A percentile compares a stretch with the other conserved stretches of the same genome.
These are phyloP conservation scores for Cisticola juncidis DNA, from an alignment of 2,113 vertebrate genomes.

Conservation along the genomic window DNA sequence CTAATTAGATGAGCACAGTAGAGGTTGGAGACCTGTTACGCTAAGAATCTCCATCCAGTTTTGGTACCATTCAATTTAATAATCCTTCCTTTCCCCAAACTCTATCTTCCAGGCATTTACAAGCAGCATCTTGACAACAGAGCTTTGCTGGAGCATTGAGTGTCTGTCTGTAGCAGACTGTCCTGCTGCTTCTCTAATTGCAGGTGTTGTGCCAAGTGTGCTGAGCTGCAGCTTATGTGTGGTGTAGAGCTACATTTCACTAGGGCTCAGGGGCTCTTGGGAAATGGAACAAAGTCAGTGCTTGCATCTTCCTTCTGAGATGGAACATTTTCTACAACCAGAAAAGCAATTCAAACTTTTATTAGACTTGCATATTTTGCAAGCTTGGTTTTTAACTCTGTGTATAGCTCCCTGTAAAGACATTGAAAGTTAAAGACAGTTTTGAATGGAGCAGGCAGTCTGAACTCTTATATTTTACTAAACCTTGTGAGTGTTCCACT, in stretches of 20 bases:
- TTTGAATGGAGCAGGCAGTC: not conserved
- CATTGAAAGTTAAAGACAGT: not conserved
- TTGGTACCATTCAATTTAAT: not conserved
- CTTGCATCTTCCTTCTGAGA: not conserved
- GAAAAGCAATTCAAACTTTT: not conserved
- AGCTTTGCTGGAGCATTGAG: not conserved
- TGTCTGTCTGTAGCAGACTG: not conserved
- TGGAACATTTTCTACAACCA: not conserved
- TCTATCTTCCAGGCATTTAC: not conserved
- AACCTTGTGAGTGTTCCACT: not conserved
- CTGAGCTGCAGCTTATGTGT: not conserved
- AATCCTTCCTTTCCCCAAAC: not conserved
- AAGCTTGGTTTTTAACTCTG: not conserved
- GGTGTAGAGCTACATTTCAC: not conserved
- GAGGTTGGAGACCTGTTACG: not conserved
- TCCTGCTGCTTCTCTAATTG: not conserved
- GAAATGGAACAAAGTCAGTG: not conserved
- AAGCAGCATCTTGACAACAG: not conserved
- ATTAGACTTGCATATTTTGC: not conserved
- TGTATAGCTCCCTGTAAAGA: not conserved
- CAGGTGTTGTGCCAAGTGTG: not conserved
- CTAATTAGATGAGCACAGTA: not conserved
- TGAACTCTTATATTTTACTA: not conserved
- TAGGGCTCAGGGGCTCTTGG: not conserved
- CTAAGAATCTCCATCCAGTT: not conserved